Percentiles rank a stretch among this genome's conserved stretches.
These are phyloP conservation scores for Sinella curviseta DNA, from an alignment of 1,140 invertebrate species.

Conservation along the genomic window DNA sequence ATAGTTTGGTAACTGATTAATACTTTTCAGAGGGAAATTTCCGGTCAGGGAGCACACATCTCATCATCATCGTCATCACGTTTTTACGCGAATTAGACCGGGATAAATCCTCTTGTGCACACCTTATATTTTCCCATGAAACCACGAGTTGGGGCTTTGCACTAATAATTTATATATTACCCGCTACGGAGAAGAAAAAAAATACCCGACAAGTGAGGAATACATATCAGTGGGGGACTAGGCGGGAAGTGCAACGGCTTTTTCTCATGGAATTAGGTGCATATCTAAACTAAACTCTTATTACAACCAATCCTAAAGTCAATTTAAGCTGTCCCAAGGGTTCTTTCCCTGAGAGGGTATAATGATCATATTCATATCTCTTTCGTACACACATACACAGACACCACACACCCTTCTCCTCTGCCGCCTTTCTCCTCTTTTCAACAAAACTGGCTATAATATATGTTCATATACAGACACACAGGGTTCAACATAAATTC, in stretches of 20 bases:
- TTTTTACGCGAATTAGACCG: not conserved
- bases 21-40: not conserved
- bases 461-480: too few relatives aligned
- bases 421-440: too few relatives aligned
- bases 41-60: not conserved
- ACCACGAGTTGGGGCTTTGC: not conserved
- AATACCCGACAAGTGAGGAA: not conserved
- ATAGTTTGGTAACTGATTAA: too few relatives aligned
- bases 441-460: too few relatives aligned
- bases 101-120: not conserved
- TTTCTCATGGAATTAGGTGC: not conserved
- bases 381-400: not conserved
- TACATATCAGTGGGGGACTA: too few relatives aligned
- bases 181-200: not conserved
- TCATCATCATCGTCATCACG: not conserved
- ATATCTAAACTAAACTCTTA: not conserved
- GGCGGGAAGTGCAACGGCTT: too few relatives aligned
- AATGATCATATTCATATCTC: slow-evolving; percentile 9
- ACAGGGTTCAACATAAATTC: too few relatives aligned
- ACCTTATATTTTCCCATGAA: not conserved
- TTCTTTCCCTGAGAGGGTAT: not conserved
- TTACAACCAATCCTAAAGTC: slow-evolving; percentile 12
- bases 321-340: slow-evolving; percentile 19
- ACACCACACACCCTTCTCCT: not conserved
- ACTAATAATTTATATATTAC: too few relatives aligned